Percentiles rank a stretch among this genome's conserved stretches.
phyloP scores from a whole-genome alignment of 2,113 vertebrate species.

The Pipa parva region DNA sequence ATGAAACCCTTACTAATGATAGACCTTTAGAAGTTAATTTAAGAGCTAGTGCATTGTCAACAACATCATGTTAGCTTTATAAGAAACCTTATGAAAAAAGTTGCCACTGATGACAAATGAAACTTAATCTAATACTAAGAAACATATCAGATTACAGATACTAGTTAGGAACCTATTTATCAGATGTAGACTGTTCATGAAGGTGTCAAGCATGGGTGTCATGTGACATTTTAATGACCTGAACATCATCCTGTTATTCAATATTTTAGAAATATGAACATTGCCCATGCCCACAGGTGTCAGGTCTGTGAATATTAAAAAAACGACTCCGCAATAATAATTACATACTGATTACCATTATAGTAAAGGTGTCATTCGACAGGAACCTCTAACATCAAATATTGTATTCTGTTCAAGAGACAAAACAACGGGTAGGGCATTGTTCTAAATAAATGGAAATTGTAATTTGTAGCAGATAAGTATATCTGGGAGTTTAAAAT shows the following conservation, averaged over 20 bases:
- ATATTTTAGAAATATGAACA: constrained; percentile 25
- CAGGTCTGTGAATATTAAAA: background rate
- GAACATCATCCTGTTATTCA: constrained; percentile 17
- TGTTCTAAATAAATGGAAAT: background rate
- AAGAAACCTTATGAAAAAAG: background rate
- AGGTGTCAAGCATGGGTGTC: background rate
- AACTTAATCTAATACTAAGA: constrained; percentile 29
- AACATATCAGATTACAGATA: constrained; percentile 31
- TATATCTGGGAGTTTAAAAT: background rate
- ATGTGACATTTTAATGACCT: background rate
- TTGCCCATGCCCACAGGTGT: background rate
- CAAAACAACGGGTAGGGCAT: too few relatives aligned
- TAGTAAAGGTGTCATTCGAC: background rate
- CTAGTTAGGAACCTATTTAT: background rate
- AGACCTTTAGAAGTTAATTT: background rate
- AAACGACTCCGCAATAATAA: constrained; percentile 1
- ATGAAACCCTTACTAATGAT: background rate
- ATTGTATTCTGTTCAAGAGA: background rate
- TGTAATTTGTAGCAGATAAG: background rate
- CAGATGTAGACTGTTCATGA: background rate
- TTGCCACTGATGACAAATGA: constrained; percentile 6
- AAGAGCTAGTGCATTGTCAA: too few relatives aligned
- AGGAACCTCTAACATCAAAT: background rate
- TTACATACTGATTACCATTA: constrained; percentile 15
- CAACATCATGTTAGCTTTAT: background rate